Percentiles rank a stretch among this genome's conserved stretches.
phyloP scores from a whole-genome alignment of 1,140 invertebrate species.

The Bombus cullumanus region DNA sequence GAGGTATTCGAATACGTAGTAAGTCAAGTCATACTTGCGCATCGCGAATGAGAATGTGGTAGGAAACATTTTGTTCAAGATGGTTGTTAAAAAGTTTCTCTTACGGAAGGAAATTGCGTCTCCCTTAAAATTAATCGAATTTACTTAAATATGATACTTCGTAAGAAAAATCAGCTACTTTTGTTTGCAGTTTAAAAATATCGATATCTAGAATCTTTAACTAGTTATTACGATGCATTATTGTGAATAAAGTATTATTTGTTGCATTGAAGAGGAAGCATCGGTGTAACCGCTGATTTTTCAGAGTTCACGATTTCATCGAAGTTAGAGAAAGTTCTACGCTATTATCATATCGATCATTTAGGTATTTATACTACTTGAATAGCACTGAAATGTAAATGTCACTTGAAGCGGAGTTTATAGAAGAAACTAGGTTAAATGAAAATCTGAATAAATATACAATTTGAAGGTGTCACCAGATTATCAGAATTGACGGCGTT shows the following conservation, averaged over 20 bases:
- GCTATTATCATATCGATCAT: too few species aligned
- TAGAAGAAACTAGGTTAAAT: neutral
- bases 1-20: slow-evolving; percentile 30
- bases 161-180: too few species aligned
- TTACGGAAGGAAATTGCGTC: neutral
- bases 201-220: too few species aligned
- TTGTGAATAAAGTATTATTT: too few species aligned
- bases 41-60: neutral
- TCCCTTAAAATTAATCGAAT: neutral
- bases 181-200: too few species aligned
- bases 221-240: too few species aligned
- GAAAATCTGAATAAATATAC: neutral
- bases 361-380: too few species aligned
- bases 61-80: neutral
- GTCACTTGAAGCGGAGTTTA: neutral
- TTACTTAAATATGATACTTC: neutral
- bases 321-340: too few species aligned
- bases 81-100: neutral
- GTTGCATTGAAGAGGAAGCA: too few species aligned
- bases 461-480: neutral
- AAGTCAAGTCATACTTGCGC: slow-evolving; percentile 11
- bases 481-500: neutral
- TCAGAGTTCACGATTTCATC: too few species aligned
- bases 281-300: too few species aligned
- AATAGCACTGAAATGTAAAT: too few species aligned